phyloP scores from a whole-genome alignment of 1,140 invertebrate genomes.

The Brachionus calyciflorus region DNA sequence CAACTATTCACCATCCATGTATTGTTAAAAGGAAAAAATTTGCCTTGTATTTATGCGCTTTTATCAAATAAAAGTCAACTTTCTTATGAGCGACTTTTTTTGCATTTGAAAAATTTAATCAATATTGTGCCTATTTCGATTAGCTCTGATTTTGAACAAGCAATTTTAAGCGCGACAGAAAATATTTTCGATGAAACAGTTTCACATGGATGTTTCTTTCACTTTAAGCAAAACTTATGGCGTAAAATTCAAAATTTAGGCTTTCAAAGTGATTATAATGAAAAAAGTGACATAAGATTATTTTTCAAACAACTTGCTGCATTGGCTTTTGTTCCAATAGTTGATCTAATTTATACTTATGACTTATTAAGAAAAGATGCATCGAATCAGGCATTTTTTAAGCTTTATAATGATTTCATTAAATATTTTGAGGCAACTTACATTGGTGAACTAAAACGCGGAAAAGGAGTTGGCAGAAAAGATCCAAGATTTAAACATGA shows the following conservation, averaged over 20 bases:
- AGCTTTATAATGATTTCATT: not conserved
- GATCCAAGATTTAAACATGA: not conserved
- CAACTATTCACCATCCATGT: too few species aligned
- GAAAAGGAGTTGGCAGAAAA: not conserved
- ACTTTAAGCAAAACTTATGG: not conserved
- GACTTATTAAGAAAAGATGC: not conserved
- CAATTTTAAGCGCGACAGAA: not conserved
- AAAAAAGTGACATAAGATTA: not conserved
- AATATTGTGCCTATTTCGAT: not conserved
- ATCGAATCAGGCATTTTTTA: not conserved
- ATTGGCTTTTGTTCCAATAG: not conserved
- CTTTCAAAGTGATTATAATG: not conserved
- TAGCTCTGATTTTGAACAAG: too few species aligned
- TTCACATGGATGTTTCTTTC: not conserved
- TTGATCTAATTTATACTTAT: not conserved
- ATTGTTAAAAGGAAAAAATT: too few species aligned
- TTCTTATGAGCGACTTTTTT: not conserved
- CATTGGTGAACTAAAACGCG: not conserved
- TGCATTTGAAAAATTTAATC: not conserved
- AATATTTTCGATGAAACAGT: not conserved
- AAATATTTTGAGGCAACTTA: not conserved
- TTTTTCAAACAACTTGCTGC: not conserved
- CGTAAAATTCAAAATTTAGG: constrained; percentile 18
- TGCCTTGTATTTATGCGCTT: too few species aligned
- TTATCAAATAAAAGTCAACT: constrained; percentile 1